These are phyloP conservation scores for Onychomys torridus DNA, from an alignment of 2,797 vertebrate species.

Conservation along the genomic window DNA sequence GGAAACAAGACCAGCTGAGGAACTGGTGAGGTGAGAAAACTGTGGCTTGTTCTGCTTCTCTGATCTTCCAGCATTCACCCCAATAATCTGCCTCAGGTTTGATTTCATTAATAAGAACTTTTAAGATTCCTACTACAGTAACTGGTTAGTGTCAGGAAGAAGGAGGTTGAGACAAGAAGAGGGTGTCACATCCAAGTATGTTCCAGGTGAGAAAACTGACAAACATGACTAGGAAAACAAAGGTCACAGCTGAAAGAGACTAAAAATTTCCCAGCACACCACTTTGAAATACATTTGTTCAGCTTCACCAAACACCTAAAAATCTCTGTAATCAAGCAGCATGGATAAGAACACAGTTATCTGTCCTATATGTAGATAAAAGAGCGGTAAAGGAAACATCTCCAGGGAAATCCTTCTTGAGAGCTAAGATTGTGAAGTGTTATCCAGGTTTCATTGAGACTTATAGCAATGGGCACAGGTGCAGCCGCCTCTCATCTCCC, in stretches of 20 bases:
- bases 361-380: not conserved
- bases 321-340: not conserved
- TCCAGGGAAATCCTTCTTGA: not conserved
- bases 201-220: not conserved
- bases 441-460: slow-evolving; percentile 1
- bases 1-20: no score
- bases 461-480: not conserved
- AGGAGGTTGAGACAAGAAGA: not conserved
- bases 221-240: not conserved
- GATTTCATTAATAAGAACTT: no score
- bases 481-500: not conserved
- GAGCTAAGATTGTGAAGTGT: not conserved
- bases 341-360: not conserved
- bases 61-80: no score
- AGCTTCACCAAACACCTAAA: slow-evolving; percentile 36
- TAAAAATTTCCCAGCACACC: not conserved
- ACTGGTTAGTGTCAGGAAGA: not conserved
- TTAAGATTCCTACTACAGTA: no score
- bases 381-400: not conserved
- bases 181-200: not conserved
- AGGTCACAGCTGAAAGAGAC: not conserved
- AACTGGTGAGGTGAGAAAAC: no score
- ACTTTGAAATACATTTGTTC: not conserved
- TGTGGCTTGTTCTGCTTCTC: no score
- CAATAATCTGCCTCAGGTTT: no score